Conservation (phyloP, 2,888 invertebrate species). For the Aleiodes leptofemur region DNA sequence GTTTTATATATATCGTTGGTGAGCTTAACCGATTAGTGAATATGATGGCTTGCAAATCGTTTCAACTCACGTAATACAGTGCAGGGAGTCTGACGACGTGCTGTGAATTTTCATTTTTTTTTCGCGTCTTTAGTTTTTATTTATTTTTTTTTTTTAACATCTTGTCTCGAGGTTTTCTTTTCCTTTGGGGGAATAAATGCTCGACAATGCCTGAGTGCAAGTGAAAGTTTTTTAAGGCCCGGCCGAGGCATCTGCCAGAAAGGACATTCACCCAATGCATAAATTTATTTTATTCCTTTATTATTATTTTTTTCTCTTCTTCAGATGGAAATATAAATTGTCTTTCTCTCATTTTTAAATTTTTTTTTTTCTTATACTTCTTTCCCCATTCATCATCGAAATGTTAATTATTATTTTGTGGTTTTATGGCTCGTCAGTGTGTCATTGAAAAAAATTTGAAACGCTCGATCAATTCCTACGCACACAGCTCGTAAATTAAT, state of each 20-base stretch:
- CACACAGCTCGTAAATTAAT: constrained; percentile 30
- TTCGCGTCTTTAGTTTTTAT: not conserved
- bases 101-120: constrained; percentile 36
- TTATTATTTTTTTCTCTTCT: not conserved
- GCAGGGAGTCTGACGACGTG: constrained; percentile 33
- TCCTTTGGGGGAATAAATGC: constrained; percentile 28
- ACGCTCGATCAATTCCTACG: constrained; percentile 27
- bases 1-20: constrained; percentile 9
- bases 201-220: constrained; percentile 35
- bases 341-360: too few relatives aligned
- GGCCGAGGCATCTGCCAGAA: constrained; percentile 26
- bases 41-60: constrained; percentile 56
- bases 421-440: constrained; percentile 18
- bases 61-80: constrained; percentile 50
- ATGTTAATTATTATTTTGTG: constrained; percentile 15
- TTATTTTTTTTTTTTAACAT: not conserved
- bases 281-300: not conserved
- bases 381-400: too few relatives aligned
- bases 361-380: too few relatives aligned
- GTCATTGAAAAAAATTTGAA: constrained; percentile 4
- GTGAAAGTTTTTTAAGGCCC: constrained; percentile 39
- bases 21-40: constrained; percentile 49
- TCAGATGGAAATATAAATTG: constrained; percentile 2
- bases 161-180: constrained; percentile 12
- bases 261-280: constrained; percentile 23